A percentile compares a stretch with the other conserved stretches of the same genome.
Conservation (phyloP, 2,797 vertebrate genomes). For the Gallinago nigripennis region DNA sequence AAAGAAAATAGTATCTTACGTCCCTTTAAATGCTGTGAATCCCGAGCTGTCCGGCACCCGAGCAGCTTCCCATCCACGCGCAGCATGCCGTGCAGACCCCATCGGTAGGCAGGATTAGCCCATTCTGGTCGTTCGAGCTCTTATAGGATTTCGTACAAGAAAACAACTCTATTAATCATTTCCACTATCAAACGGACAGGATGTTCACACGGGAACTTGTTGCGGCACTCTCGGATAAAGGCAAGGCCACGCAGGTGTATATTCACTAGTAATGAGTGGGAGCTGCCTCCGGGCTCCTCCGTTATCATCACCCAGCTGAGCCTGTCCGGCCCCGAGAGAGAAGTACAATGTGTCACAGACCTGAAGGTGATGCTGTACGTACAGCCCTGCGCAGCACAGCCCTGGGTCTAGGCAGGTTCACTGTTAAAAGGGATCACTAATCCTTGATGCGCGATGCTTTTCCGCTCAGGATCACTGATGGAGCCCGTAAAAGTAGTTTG, state of each 20-base stretch:
- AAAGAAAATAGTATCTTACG: neutral
- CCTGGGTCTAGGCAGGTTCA: accelerated
- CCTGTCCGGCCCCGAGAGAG: accelerated
- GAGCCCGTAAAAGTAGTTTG: neutral
- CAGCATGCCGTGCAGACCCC: neutral
- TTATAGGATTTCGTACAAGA: neutral
- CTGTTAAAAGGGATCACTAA: neutral
- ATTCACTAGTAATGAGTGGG: neutral
- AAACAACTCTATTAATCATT: neutral
- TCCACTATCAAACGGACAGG: neutral
- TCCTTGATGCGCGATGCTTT: neutral
- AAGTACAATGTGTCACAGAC: neutral
- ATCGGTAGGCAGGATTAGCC: neutral
- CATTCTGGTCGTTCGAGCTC: neutral
- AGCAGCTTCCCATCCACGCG: accelerated
- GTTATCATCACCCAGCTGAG: accelerated
- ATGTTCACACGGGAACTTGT: neutral
- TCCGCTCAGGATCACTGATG: neutral
- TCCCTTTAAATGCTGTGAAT: neutral
- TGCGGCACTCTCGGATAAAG: neutral
- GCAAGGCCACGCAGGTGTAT: neutral
- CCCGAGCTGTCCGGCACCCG: accelerated
- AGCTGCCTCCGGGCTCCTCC: neutral
- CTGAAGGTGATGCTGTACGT: neutral
- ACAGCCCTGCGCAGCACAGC: neutral